phyloP scores from a whole-genome alignment of 2,888 invertebrate species.

The Anagyrus pseudococci region DNA sequence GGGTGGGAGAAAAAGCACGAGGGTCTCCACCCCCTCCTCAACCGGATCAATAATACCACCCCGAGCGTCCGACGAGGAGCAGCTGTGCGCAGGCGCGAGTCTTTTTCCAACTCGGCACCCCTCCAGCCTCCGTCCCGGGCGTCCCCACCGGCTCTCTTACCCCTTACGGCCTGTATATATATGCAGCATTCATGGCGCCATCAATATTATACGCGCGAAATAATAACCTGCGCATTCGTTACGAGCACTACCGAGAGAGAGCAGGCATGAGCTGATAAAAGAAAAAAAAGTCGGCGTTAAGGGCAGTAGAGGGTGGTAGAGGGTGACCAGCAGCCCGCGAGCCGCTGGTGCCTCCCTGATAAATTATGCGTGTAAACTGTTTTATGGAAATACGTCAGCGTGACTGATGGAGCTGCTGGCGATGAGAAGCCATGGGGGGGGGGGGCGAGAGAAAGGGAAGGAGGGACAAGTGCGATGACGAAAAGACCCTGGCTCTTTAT shows the following conservation, averaged over 20 bases:
- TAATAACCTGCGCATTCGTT: conserved; percentile 61
- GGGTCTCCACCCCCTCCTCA: conserved; percentile 40
- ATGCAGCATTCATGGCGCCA: conserved; percentile 60
- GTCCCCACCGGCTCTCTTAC: conserved; percentile 41
- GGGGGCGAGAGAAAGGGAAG: background rate
- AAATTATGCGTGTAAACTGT: conserved; percentile 55
- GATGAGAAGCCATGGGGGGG: background rate
- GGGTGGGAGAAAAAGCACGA: conserved; percentile 45
- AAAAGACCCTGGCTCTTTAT: too few species aligned
- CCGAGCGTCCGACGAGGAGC: conserved; percentile 40
- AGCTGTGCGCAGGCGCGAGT: conserved; percentile 50
- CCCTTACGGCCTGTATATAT: conserved; percentile 46
- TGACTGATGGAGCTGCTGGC: conserved; percentile 39
- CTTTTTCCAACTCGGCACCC: conserved; percentile 42
- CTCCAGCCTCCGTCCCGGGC: conserved; percentile 39
- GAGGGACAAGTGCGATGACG: conserved; percentile 12
- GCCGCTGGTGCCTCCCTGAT: too few species aligned
- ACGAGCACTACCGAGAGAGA: conserved; percentile 41
- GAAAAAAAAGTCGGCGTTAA: background rate
- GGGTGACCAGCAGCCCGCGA: conserved; percentile 1
- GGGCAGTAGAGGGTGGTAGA: background rate
- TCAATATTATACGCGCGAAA: conserved; percentile 61
- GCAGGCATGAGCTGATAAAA: conserved; percentile 21
- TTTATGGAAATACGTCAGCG: conserved; percentile 51
- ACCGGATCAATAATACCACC: conserved; percentile 60